Base-by-base conservation (phyloP, 2,797 vertebrate species). In the Onychomys torridus region DNA sequence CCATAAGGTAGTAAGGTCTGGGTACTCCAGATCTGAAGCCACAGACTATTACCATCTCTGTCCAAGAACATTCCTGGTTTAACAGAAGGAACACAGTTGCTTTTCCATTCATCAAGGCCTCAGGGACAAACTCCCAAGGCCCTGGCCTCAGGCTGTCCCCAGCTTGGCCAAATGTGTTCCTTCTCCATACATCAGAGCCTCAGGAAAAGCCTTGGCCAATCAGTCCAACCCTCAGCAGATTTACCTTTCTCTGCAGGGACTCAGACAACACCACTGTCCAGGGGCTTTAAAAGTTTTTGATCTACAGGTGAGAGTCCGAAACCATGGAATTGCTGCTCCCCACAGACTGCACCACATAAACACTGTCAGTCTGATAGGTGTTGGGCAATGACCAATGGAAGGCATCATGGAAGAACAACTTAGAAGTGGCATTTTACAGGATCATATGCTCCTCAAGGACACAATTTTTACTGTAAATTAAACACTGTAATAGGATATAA, bases 241-340 rank as follows among this genome's bases (percentile, higher is more conserved):
- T 85, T 91, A 40, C 81, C 57, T 85, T 83, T 89, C 25, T 89
- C 46, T 94, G 10, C 10, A 69, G 71, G 32, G 23, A 40, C 40
- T 89, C 43, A 73, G 46, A 43, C 73, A 82, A 65, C 16, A 79
- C 57, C 37, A 82, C 83, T 86, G 16, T 57, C 27, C 23, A 65
- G 75, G 59, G 63, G 14, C n/a, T 92, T 91, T 81, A 14, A 73
- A 55, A 91, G 55, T 61, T 71, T 88, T 92, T 91, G 29, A 55
- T 73, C 37, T 52, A n/a, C 29, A 43, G n/a, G n/a, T 21, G 17
- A 59, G 88, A 37, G 81, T 59, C 52, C 73, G 67, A 84, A 86
- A 79, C 34, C 46, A 4, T 73, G 49, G n/a, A 57, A 49, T 81
- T 29, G 32, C 77, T 75, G 46, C 34, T 65, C 4, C 19, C 14